A percentile compares a stretch with the other conserved stretches of the same genome.
These are phyloP conservation scores for Aleiodes leptofemur DNA, from an alignment of 2,888 invertebrate species.

Conservation along the genomic window DNA sequence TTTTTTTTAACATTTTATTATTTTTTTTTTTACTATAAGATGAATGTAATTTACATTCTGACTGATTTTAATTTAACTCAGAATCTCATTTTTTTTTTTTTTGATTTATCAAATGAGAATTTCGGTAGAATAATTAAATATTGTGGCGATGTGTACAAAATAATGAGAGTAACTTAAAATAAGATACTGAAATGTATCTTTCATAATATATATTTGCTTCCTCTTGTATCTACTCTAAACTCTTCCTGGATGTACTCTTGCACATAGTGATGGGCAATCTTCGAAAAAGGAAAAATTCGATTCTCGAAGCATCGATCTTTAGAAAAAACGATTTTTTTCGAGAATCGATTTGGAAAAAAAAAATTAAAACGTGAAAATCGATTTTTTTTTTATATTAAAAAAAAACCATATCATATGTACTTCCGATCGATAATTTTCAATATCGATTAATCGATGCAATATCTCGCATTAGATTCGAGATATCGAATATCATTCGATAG, in stretches of 20 bases:
- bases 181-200: conserved; percentile 11
- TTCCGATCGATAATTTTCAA: too few species aligned
- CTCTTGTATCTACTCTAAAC: not conserved
- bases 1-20: not conserved
- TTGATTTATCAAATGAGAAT: not conserved
- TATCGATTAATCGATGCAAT: too few species aligned
- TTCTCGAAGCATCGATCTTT: too few species aligned
- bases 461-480: too few species aligned
- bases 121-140: conserved; percentile 1
- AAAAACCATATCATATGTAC: too few species aligned
- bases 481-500: too few species aligned
- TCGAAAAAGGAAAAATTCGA: too few species aligned
- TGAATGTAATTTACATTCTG: not conserved
- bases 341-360: too few species aligned
- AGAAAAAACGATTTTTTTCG: too few species aligned
- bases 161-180: conserved; percentile 5
- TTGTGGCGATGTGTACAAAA: conserved; percentile 29
- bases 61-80: conserved; percentile 21
- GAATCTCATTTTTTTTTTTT: conserved; percentile 14
- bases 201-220: conserved; percentile 18
- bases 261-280: not conserved
- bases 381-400: too few species aligned
- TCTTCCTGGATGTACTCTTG: conserved; percentile 16
- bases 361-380: too few species aligned
- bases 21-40: not conserved